Evolutionary conservation across 2,888 invertebrate genomes (phyloP).

Genomic region (Orthosia incerta): DNA sequence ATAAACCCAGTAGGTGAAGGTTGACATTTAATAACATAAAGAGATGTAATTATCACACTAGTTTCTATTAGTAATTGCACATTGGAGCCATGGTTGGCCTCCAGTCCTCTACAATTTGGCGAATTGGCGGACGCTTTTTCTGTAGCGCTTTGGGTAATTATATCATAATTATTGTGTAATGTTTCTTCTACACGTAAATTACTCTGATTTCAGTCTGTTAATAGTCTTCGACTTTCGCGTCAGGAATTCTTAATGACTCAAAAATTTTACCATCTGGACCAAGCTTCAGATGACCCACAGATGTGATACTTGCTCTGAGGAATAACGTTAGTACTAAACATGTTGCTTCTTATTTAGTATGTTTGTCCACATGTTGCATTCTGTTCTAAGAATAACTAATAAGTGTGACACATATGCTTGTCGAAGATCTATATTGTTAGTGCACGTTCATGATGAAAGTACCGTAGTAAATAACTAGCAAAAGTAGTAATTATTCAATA

Average conservation of each 20-base stretch:
- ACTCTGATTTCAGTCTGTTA: neutral
- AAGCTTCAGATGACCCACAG: constrained; percentile 14
- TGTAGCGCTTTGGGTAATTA: constrained; percentile 14
- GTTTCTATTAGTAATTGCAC: constrained; percentile 33
- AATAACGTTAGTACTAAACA: constrained; percentile 18
- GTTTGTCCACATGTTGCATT: constrained; percentile 11
- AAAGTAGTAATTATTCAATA: too few species aligned
- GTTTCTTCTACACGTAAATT: neutral
- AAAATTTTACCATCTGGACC: constrained; percentile 6
- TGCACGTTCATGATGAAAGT: neutral
- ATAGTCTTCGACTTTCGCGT: neutral
- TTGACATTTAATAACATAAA: constrained; percentile 24
- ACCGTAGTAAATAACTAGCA: too few species aligned
- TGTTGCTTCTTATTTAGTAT: constrained; percentile 6
- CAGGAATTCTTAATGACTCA: neutral
- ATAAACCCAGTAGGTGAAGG: constrained; percentile 47
- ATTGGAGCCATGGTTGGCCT: constrained; percentile 32
- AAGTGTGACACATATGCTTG: neutral
- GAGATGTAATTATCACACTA: constrained; percentile 49
- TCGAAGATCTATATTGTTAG: neutral
- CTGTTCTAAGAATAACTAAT: neutral
- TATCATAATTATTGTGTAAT: neutral
- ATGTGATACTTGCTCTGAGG: constrained; percentile 16
- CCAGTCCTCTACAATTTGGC: constrained; percentile 35
- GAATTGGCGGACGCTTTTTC: constrained; percentile 27